Evolutionary conservation across 2,888 invertebrate species (phyloP).

Genomic region (Odontocolon sp.): DNA sequence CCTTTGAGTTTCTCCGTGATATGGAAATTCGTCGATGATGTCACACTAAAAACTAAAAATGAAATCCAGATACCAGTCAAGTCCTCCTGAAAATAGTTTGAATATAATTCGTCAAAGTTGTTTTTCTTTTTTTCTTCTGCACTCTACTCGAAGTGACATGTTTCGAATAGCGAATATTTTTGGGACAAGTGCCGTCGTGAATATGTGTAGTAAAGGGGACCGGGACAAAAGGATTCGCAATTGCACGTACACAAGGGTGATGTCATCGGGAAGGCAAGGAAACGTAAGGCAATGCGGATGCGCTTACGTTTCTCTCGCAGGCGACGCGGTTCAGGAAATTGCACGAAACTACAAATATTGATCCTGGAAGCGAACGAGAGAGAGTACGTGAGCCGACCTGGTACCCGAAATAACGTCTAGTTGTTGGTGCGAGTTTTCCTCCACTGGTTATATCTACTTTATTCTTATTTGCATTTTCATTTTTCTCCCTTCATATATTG

Average conservation of each 20-base stretch:
- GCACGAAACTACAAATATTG: slow-evolving; percentile 55
- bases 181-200: background rate
- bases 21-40: slow-evolving; percentile 14
- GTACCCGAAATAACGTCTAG: slow-evolving; percentile 14
- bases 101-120: too few relatives aligned
- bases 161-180: background rate
- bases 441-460: slow-evolving; percentile 6
- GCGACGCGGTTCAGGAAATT: slow-evolving; percentile 53
- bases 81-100: too few relatives aligned
- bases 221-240: slow-evolving; percentile 36
- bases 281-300: slow-evolving; percentile 10
- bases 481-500: slow-evolving; percentile 13
- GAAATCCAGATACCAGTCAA: background rate
- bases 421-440: background rate
- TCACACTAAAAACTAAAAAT: slow-evolving; percentile 8
- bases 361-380: slow-evolving; percentile 15
- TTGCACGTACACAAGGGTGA: slow-evolving; percentile 1
- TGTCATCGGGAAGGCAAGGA: slow-evolving; percentile 1
- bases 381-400: slow-evolving; percentile 1
- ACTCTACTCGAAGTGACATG: too few relatives aligned
- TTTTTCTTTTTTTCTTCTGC: too few relatives aligned
- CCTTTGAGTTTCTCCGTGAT: slow-evolving; percentile 12
- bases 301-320: slow-evolving; percentile 27
- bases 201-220: slow-evolving; percentile 1
- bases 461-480: slow-evolving; percentile 50